These are phyloP conservation scores for Aelia acuminata DNA, from an alignment of 2,888 invertebrate species.

Conservation along the genomic window DNA sequence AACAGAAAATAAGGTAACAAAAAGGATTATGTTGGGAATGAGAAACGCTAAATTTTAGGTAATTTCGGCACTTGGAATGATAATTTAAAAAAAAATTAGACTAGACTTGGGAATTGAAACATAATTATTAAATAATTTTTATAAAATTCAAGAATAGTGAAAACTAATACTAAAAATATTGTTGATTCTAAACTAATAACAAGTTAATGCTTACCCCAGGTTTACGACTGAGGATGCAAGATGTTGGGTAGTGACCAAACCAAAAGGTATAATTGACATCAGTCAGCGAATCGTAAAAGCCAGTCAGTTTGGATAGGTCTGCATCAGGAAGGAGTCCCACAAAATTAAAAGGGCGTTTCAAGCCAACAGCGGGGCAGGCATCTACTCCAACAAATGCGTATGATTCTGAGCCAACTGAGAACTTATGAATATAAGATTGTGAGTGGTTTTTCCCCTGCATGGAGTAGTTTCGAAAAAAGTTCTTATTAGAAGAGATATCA, in stretches of 20 bases:
- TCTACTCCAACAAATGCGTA: slow-evolving; percentile 90
- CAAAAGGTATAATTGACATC: slow-evolving; percentile 73
- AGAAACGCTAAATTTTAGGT: too few species aligned
- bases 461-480: slow-evolving; percentile 84
- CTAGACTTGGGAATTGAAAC: too few species aligned
- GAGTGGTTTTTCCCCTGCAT: slow-evolving; percentile 80
- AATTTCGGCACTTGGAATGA: too few species aligned
- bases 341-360: slow-evolving; percentile 91
- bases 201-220: slow-evolving; percentile 50
- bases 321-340: slow-evolving; percentile 74
- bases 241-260: slow-evolving; percentile 95
- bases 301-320: slow-evolving; percentile 68
- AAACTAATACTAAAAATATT: not conserved
- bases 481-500: slow-evolving; percentile 77
- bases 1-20: too few species aligned
- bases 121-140: too few species aligned
- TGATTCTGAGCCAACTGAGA: slow-evolving; percentile 72
- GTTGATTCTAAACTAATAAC: not conserved
- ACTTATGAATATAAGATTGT: slow-evolving; percentile 81
- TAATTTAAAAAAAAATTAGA: too few species aligned
- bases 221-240: slow-evolving; percentile 76
- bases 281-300: slow-evolving; percentile 56
- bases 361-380: slow-evolving; percentile 89
- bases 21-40: too few species aligned
- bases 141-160: too few species aligned